Percentiles rank a stretch among this genome's conserved stretches.
Evolutionary conservation across 2,888 invertebrate genomes (phyloP).

Genomic region (Drosophila paucipuncta): DNA sequence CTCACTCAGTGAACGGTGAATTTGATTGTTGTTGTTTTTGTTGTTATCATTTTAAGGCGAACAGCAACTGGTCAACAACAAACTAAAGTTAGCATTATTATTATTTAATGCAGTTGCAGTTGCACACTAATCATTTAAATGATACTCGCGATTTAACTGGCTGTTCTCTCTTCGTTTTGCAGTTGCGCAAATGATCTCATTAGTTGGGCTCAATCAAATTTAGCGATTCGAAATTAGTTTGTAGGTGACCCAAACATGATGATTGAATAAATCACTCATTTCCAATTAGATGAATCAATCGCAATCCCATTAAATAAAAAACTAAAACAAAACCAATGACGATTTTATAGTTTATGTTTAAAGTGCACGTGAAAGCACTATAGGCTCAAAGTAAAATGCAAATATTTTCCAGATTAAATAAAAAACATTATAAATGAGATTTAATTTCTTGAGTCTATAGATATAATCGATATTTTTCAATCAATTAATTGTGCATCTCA

Average conservation of each 20-base stretch:
- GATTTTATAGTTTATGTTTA: background rate
- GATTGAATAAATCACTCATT: background rate
- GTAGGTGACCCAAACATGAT: background rate
- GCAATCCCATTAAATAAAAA: background rate
- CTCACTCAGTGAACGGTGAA: conserved; percentile 35
- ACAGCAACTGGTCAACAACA: conserved; percentile 25
- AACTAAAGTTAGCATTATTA: conserved; percentile 1
- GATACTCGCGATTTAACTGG: background rate
- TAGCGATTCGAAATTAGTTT: background rate
- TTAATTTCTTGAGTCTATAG: background rate
- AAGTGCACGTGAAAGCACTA: background rate
- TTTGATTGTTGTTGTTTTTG: conserved; percentile 18
- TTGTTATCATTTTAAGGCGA: conserved; percentile 12
- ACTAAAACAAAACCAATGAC: background rate
- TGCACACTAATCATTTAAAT: conserved; percentile 1
- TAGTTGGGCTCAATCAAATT: background rate
- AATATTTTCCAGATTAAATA: background rate
- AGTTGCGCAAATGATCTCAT: background rate
- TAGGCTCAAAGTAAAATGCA: background rate
- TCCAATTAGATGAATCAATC: conserved; percentile 1
- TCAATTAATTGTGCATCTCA: background rate
- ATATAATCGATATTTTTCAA: background rate
- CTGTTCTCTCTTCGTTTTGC: background rate
- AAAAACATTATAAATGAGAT: background rate
- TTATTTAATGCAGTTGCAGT: background rate